Conservation (phyloP, 2,888 invertebrate species). For the Eugnorisma glareosa region DNA sequence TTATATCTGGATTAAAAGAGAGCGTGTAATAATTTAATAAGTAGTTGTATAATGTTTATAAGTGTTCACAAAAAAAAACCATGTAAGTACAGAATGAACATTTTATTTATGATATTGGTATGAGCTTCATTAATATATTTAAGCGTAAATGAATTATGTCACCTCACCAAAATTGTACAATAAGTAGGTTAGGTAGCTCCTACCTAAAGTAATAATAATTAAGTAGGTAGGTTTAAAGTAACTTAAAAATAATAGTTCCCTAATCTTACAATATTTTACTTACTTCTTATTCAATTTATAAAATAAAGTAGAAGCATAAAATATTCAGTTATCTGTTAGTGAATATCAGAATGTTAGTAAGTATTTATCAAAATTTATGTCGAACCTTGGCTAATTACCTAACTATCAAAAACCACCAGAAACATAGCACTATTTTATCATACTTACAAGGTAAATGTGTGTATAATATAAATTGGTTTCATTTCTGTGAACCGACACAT, state of each 20-base stretch:
- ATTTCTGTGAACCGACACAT: slow-evolving; percentile 64
- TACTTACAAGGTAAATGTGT: slow-evolving; percentile 60
- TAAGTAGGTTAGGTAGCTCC: too few relatives aligned
- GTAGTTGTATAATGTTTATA: neutral
- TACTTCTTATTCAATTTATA: neutral
- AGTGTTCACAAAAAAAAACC: neutral
- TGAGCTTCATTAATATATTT: neutral
- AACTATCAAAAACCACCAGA: slow-evolving; percentile 15
- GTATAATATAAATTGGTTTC: slow-evolving; percentile 42
- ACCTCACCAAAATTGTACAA: too few relatives aligned
- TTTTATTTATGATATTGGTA: neutral
- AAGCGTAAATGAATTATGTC: too few relatives aligned
- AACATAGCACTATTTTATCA: neutral
- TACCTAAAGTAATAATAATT: too few relatives aligned
- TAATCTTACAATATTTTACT: too few relatives aligned
- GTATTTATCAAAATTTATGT: neutral
- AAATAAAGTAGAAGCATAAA: neutral
- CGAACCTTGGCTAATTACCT: neutral
- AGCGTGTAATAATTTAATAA: neutral
- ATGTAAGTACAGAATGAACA: neutral
- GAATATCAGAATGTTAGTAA: neutral
- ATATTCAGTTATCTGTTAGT: neutral
- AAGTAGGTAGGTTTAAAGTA: too few relatives aligned
- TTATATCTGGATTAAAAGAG: neutral
- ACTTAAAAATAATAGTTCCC: too few relatives aligned